Evolutionary conservation across 2,113 vertebrate genomes (phyloP).

Genomic region (Pterocles orientalis): DNA sequence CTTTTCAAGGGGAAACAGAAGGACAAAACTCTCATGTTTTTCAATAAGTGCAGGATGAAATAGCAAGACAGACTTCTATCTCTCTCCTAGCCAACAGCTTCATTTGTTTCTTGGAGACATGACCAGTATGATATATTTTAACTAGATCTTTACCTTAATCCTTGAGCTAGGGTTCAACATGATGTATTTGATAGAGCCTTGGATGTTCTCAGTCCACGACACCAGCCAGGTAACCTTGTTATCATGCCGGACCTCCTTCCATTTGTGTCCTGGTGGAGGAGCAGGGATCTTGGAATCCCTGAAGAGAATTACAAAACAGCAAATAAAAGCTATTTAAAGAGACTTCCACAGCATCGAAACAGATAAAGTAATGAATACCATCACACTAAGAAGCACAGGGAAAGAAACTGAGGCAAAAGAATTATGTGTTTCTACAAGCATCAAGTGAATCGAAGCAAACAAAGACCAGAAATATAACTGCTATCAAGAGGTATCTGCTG

Average conservation of each 20-base stretch:
- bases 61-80: not conserved
- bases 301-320: not conserved
- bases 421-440: not conserved
- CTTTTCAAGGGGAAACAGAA: not conserved
- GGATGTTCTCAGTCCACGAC: constrained; percentile 97
- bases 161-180: constrained; percentile 97
- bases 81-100: not conserved
- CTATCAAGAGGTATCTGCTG: not conserved
- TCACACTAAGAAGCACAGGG: not conserved
- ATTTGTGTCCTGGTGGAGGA: constrained; percentile 89
- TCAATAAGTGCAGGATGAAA: not conserved
- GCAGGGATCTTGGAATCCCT: constrained; percentile 93
- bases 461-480: not conserved
- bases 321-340: not conserved
- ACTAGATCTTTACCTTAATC: constrained; percentile 85
- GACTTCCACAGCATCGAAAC: not conserved
- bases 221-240: constrained; percentile 97
- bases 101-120: not conserved
- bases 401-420: not conserved
- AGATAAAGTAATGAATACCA: not conserved
- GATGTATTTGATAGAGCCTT: constrained; percentile 97
- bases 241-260: constrained; percentile 95
- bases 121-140: not conserved
- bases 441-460: not conserved
- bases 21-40: not conserved